Base-by-base conservation (phyloP, 1,140 invertebrate genomes). In the Stegodyphus mimosarum region DNA sequence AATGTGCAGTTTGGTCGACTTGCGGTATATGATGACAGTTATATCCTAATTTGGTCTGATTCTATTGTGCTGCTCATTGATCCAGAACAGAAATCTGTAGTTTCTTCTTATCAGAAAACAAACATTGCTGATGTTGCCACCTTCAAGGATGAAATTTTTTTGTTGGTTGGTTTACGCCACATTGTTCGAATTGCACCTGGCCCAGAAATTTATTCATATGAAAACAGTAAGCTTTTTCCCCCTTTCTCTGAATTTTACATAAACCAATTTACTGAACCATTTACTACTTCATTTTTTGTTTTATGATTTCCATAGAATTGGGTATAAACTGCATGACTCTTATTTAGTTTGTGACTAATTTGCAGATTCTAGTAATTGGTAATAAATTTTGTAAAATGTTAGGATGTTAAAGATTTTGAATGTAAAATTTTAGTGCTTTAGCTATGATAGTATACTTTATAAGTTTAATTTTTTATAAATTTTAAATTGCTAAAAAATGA, bases 101-200 rank as follows among this genome's bases (percentile, higher is more conserved):
- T 93, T 18, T 90, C 89, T 18, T 85, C 87, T 63, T 90, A 90
- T 69, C 90, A 90, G 52, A 90, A 92, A 86, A 86, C 93, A 7
- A 89, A 91, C 64, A 90, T 93, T 60, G 90, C 90, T 6, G 89
- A 91, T 88, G 92, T 96, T 9, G 93, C 94, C 60, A 93, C 94
- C 52, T 92, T 92, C 87, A 92, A 93, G 88, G 94, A 95, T 87
- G 95, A 96, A 92, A 94, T 96, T 87, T 96, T 96, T 90, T 91
- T 96, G 70, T 90, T 96, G 85, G 93, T 94, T 90, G 93, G 94
- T 2, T 90, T 93, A 64, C 91, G 94, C 86, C 93, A 93, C 89
- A 91, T 95, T 70, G 90, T 95, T 84, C 90, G 94, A 49, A 92
- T 83, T 78, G 71, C 81, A 6, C 55, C 63, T 52, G 6, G 17